Conservation (phyloP, 2,797 vertebrate species). For the Sebastes minor region DNA sequence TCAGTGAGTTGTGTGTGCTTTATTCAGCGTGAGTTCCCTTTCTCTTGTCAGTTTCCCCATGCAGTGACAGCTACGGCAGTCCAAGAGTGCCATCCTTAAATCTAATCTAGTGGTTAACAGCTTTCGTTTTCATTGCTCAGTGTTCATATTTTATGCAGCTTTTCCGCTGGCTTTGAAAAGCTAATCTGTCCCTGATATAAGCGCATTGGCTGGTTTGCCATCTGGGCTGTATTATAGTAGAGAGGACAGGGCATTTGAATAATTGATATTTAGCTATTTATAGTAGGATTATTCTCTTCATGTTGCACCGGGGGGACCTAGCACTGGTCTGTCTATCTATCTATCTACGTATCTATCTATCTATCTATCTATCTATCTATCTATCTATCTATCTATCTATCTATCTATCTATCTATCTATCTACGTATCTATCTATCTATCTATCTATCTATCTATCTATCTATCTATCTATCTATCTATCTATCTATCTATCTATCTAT, state of each 20-base stretch:
- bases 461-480: slow-evolving; percentile 31
- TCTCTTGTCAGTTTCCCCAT: slow-evolving; percentile 3
- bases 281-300: slow-evolving; percentile 77
- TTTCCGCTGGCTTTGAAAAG: slow-evolving; percentile 75
- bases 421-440: slow-evolving; percentile 23
- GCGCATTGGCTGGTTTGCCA: slow-evolving; percentile 76
- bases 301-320: slow-evolving; percentile 54
- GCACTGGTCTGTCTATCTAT: slow-evolving; percentile 26
- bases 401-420: slow-evolving; percentile 34
- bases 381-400: slow-evolving; percentile 25
- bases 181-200: slow-evolving; percentile 80
- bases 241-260: slow-evolving; percentile 77
- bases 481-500: slow-evolving; percentile 33
- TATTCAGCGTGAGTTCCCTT: neutral
- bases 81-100: slow-evolving; percentile 30
- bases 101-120: slow-evolving; percentile 65
- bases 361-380: slow-evolving; percentile 36
- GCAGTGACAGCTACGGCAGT: slow-evolving; percentile 20
- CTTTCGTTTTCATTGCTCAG: slow-evolving; percentile 64
- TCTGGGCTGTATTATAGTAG: slow-evolving; percentile 75
- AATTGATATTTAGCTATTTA: slow-evolving; percentile 82
- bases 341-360: slow-evolving; percentile 30
- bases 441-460: slow-evolving; percentile 37
- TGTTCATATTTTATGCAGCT: slow-evolving; percentile 69
- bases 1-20: neutral